Conservation (phyloP, 2,113 vertebrate species). For the Toxotes chatareus region DNA sequence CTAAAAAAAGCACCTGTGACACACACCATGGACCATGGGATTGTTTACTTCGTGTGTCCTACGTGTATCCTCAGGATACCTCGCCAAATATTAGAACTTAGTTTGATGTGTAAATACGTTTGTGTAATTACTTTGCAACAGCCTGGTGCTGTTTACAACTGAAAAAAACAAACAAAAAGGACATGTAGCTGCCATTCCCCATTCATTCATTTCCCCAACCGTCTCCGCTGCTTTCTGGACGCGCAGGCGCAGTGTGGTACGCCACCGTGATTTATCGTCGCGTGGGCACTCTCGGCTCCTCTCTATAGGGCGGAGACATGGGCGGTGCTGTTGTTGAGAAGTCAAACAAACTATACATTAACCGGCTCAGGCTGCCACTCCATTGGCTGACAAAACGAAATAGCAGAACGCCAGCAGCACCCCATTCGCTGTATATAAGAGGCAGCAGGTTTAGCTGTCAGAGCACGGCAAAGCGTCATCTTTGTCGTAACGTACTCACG, state of each 20-base stretch:
- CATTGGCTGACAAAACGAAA: conserved; percentile 8
- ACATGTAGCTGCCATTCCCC: not conserved
- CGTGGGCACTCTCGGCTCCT: not conserved
- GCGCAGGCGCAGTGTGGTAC: not conserved
- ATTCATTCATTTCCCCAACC: not conserved
- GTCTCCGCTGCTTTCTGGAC: too few relatives aligned
- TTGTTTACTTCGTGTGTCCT: too few relatives aligned
- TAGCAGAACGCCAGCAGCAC: not conserved
- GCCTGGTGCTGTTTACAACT: too few relatives aligned
- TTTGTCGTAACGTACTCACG: conserved; percentile 32
- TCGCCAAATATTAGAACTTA: too few relatives aligned
- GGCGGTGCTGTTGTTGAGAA: not conserved
- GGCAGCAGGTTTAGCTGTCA: conserved; percentile 39
- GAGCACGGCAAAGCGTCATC: conserved; percentile 10
- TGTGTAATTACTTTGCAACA: too few relatives aligned
- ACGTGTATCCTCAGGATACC: too few relatives aligned
- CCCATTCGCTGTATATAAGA: not conserved
- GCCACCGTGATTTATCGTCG: not conserved
- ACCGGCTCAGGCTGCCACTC: not conserved
- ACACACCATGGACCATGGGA: too few relatives aligned
- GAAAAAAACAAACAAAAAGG: not conserved
- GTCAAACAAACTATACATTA: conserved; percentile 65
- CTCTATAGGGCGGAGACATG: not conserved
- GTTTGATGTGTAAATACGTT: too few relatives aligned
- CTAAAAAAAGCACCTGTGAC: too few relatives aligned